Evolutionary conservation across 2,797 vertebrate species (phyloP), one percentile per base, ranked within the genome.

Genomic region (Pseudocheirus occidentalis): DNA sequence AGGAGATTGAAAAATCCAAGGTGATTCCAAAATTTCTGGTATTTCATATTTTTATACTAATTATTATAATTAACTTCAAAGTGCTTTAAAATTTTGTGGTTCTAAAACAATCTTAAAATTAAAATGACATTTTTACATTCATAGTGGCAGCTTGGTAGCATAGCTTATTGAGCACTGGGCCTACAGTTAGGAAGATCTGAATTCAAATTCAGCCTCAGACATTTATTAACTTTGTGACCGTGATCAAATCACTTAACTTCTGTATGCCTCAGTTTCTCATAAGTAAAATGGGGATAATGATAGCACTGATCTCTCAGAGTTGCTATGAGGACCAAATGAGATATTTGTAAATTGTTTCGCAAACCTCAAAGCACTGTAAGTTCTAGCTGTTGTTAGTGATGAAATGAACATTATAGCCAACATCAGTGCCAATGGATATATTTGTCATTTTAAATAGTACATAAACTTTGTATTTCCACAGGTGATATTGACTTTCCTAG

Each of bases 61-160:
- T 54, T 58, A 18, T 87, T 46, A 89, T 90, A 52, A 94, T 91
- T 52, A 56, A 59, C 50, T 92, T 95, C 73, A 62, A 96, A 94
- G 92, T 4, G 81, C 55, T 91, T 91, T 94, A 53, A 27, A 90
- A 40, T 1, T 94, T 91, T 34, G 57, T 90, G 81, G 5, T 55
- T 89, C 27, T 87, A 34, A 94, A 90, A 66, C 50, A 31, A 13
- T 53, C 94, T 93, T 94, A 29, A 92, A 91, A 50, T 91, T 96
- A 93, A 91, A 92, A 55, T 92, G 62, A 90, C 52, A 87, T 28
- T 87, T 27, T 90, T 90, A 55, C 4, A 34, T 16, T 55, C 18
- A 34, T 31, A 55, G 31, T 34, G 90, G 52, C 90, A 90, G 14
- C 7, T n/a, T 50, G 40, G 21, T 27, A 27, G 21, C 40, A 11